These are phyloP conservation scores for Vannuccia rotundouncinata DNA, from an alignment of 2,888 invertebrate species.

Conservation along the genomic window DNA sequence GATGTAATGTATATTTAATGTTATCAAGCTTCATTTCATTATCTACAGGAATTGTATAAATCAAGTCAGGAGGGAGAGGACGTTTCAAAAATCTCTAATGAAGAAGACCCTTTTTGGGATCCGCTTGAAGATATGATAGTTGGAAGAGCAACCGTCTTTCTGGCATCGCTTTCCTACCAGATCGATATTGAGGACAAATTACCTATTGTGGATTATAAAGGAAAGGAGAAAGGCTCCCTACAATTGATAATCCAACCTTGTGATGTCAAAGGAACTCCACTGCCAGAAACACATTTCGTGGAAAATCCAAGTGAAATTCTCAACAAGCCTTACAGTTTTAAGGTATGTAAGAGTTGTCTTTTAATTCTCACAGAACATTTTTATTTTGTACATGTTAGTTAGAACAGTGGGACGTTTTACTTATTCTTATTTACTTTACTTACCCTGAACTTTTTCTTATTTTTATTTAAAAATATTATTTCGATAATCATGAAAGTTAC, in stretches of 20 bases:
- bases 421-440: too few relatives aligned
- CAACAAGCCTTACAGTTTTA: slow-evolving; percentile 52
- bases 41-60: slow-evolving; percentile 43
- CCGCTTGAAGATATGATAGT: slow-evolving; percentile 43
- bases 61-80: slow-evolving; percentile 40
- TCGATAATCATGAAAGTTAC: too few relatives aligned
- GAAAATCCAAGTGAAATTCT: slow-evolving; percentile 53
- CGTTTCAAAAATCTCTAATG: slow-evolving; percentile 35
- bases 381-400: too few relatives aligned
- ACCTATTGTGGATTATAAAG: slow-evolving; percentile 56
- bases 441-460: too few relatives aligned
- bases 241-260: slow-evolving; percentile 52
- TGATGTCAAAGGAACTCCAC: slow-evolving; percentile 47
- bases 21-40: too few relatives aligned
- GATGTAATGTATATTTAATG: too few relatives aligned
- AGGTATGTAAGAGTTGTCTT: too few relatives aligned
- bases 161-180: slow-evolving; percentile 54
- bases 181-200: slow-evolving; percentile 55
- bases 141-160: slow-evolving; percentile 52
- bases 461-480: too few relatives aligned
- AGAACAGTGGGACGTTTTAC: too few relatives aligned
- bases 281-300: slow-evolving; percentile 53
- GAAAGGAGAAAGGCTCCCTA: slow-evolving; percentile 52
- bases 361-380: too few relatives aligned
- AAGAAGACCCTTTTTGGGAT: slow-evolving; percentile 42